Base-by-base conservation (phyloP, 2,797 vertebrate genomes). In the Mastacembelus armatus region DNA sequence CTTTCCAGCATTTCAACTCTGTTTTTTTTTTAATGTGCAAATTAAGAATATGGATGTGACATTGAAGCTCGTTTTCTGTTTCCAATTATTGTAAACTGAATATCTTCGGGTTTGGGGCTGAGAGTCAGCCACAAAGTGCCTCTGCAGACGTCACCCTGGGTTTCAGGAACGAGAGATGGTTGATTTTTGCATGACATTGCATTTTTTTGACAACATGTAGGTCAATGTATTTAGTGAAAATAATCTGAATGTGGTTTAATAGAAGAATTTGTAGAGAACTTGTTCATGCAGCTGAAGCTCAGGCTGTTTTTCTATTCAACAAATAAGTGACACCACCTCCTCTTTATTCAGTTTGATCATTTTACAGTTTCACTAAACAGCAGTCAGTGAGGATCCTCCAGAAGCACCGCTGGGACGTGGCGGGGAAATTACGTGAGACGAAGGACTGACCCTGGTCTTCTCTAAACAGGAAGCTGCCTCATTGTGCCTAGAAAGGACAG, bases 391-490 rank as follows among this genome's bases (percentile, higher is more conserved):
- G 1, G 16, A 10, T 57, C n/a, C 6, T 40, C 22, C 16, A 2
- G 22, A 33, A 10, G n/a, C 22, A 26, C 2, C 10, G 12, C 8
- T 11, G 9, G 7, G 29, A 63, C 38, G 51, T 10, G 36, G 66
- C 32, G 4, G 39, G 77, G 80, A 81, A 73, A 85, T 91, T 72
- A 81, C 68, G 66, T 79, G 77, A 84, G 32, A n/a, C 3, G 22
- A 59, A 65, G 71, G 57, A 71, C 59, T 72, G 67, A 66, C 18
- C 76, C 14, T 49, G 62, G 50, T 70, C 77, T 83, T 84, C 81
- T 92, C 88, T 77, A 93, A 93, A 93, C 94, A 94, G 94, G 94
- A 94, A 92, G 83, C 85, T 63, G 48, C 77, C 84, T 93, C 91
- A 94, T 94, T 94, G 93, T 94, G 85, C 89, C 87, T 91, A 10